phyloP scores from a whole-genome alignment of 2,888 invertebrate genomes.

The Cantharis nigra region DNA sequence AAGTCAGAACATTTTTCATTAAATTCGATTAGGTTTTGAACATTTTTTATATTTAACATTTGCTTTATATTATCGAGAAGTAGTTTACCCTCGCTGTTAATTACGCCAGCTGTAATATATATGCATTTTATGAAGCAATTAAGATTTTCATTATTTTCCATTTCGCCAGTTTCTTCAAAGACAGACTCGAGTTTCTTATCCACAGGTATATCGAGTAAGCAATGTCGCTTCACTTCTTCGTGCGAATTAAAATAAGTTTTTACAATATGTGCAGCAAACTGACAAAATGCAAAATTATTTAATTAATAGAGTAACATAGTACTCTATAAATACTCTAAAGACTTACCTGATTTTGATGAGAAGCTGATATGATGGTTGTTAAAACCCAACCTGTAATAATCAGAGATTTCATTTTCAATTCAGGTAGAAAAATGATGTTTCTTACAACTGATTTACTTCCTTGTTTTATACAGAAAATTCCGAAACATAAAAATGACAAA shows the following conservation, averaged over 20 bases:
- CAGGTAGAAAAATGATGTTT: not conserved
- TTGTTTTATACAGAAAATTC: not conserved
- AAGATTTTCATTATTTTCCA: not conserved
- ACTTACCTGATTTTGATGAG: not conserved
- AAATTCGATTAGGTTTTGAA: not conserved
- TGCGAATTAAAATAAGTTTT: not conserved
- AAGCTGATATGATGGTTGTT: not conserved
- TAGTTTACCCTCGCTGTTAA: not conserved
- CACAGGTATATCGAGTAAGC: not conserved
- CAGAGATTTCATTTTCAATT: not conserved
- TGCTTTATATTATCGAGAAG: not conserved
- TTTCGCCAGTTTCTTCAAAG: not conserved
- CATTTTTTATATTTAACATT: not conserved
- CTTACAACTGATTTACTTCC: not conserved
- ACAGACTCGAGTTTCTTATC: not conserved
- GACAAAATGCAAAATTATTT: not conserved
- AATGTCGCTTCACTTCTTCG: not conserved
- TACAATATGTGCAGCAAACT: not conserved
- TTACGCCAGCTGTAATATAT: not conserved
- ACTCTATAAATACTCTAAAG: not conserved
- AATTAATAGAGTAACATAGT: not conserved
- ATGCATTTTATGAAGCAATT: not conserved
- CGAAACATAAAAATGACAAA: not conserved
- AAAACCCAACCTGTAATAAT: not conserved
- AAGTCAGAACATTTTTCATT: not conserved